Base-by-base conservation (phyloP, 2,113 vertebrate species). In the Stictonetta naevosa region DNA sequence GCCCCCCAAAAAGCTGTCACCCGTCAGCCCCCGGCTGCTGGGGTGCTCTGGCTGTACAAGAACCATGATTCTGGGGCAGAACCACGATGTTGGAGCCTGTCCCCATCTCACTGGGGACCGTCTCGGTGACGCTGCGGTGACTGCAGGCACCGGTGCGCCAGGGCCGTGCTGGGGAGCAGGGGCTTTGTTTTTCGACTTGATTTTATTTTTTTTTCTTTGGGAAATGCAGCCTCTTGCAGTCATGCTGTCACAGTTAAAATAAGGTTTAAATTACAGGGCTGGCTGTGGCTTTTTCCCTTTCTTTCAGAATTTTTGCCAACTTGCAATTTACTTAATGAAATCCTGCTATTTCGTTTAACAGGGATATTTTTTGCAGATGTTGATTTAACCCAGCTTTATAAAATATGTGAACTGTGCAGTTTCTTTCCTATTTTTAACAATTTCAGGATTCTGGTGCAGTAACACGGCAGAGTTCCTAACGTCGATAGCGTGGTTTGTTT, bases 271-370 rank as follows among this genome's bases (percentile, higher is more conserved):
- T 99, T 99, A 99, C 98, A 99, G 98, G 98, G 97, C 98, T 98
- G 98, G 98, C 98, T 99, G 98, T 98, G 99, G 98, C 98, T 99
- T 98, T 98, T 98, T 98, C 98, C 98, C 98, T 99, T 99, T 98
- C 98, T 98, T 98, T 99, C 98, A 99, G 99, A 99, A 98, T 98
- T 98, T 99, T 98, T 99, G 99, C 99, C 99, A 99, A 99, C 98
- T 99, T 98, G 98, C 99, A 99, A 99, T 99, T 99, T 99, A 98
- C 98, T 99, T 99, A 99, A 99, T 99, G 99, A 99, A 99, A 99
- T 98, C 98, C 98, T 99, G 99, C 99, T 98, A 99, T 99, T 99
- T 98, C 98, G 98, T 98, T 98, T 98, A 98, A 98, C 96, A 11
- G 98, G 98, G 98, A 99, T 98, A 98, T 98, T 98, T 98, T 98